Base-by-base conservation (phyloP, 92 coral and sea anemone genomes). In the Palythoa grandis region DNA sequence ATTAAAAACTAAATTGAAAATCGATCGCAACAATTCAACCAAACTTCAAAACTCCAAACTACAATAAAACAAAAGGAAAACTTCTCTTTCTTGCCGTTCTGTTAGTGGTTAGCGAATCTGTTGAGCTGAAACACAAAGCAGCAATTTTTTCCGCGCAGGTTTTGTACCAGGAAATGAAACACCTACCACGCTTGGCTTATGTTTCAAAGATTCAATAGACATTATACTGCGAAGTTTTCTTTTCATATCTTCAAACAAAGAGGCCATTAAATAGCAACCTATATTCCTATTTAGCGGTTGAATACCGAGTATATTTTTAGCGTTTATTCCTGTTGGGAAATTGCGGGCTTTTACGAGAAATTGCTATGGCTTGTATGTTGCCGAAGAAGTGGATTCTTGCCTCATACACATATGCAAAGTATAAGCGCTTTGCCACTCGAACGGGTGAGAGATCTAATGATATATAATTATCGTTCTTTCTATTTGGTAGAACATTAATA, bases 221-320 rank as follows among this genome's bases (percentile, higher is more conserved):
- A 7, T 77, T 54, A 29, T 77, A 54, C 47, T 23, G 16, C 3
- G 38, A 35, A 57, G 69, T 76, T 50, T 75, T 72, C 79, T 75
- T 50, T 75, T 52, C 63, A 52, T 61, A 75, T n/a, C 38, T 54
- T 43, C 37, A 23, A 57, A 77, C 82, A 77, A 77, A 54, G 82
- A 77, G 43, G 68, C 82, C 52, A 57, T 77, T 77, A 77, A 63
- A 52, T n/a, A 57, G 48, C 22, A 35, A 54, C 69, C 56, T 68
- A 37, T 3, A 7, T 7, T 20, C 9, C 47, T 57, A 77, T 77
- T 77, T 77, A 57, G 54, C 35, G 48, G 70, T 19, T 37, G 82
- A 77, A 77, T 77, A 57, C 70, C 15, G 50, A 25, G 20, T 25
- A 35, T 54, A 7, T 17, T 14, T 43, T 57, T 63, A 37, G 29